These are phyloP conservation scores for Ailurus styani DNA, from an alignment of 2,113 vertebrate genomes.

Conservation along the genomic window DNA sequence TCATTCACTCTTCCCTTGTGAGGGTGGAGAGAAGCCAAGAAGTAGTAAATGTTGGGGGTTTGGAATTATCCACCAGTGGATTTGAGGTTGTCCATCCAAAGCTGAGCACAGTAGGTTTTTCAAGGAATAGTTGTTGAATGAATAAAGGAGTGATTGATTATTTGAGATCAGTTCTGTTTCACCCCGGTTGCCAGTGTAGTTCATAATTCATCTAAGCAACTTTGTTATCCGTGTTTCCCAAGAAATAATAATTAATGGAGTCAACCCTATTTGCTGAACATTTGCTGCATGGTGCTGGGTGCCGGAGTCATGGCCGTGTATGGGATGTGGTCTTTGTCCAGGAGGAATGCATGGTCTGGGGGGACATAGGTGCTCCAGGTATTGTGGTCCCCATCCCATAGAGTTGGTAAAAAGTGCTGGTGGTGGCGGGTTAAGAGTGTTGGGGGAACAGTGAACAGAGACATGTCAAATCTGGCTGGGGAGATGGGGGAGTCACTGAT, in stretches of 20 bases:
- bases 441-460: conserved; percentile 38
- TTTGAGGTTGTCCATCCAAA: not conserved
- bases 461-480: conserved; percentile 17
- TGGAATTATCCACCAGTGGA: not conserved
- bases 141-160: not conserved
- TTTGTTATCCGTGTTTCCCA: not conserved
- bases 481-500: not conserved
- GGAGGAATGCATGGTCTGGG: not conserved
- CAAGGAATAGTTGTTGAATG: not conserved
- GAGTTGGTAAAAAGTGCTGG: not conserved
- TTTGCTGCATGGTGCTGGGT: not conserved
- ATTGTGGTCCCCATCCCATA: accelerated
- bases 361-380: not conserved
- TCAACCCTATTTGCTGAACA: not conserved
- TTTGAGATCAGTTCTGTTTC: not conserved
- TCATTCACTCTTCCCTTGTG: not conserved
- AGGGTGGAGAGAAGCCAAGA: not conserved
- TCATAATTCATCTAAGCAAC: not conserved
- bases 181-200: not conserved
- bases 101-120: not conserved
- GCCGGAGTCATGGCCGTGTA: not conserved
- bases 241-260: not conserved
- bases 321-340: not conserved
- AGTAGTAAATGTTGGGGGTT: not conserved
- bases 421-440: not conserved